These are phyloP conservation scores for Nematopogon swammerdamellus DNA, from an alignment of 2,888 invertebrate species.

Conservation along the genomic window DNA sequence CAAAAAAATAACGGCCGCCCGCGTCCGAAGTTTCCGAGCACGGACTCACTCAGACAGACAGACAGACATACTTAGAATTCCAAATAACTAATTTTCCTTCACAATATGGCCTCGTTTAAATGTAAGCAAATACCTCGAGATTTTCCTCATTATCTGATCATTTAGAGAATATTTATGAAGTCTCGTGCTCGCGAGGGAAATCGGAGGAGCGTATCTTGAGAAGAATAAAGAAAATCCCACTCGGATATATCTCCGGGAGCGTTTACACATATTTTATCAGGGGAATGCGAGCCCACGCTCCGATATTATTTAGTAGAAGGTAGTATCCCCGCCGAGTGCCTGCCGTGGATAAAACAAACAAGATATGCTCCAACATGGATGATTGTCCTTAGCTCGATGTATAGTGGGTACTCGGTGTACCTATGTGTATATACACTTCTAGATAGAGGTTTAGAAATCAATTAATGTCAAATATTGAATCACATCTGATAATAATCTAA, in stretches of 20 bases:
- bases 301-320: not conserved
- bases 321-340: not conserved
- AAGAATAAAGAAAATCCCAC: not conserved
- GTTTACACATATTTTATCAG: not conserved
- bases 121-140: not conserved
- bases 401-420: too few species aligned
- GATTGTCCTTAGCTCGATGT: too few species aligned
- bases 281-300: not conserved
- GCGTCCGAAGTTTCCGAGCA: too few species aligned
- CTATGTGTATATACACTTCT: too few species aligned
- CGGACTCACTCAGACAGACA: too few species aligned
- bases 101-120: not conserved
- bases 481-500: too few species aligned
- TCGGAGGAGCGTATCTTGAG: not conserved
- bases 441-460: too few species aligned
- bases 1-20: too few species aligned
- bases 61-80: too few species aligned
- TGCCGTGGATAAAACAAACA: not conserved
- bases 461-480: too few species aligned
- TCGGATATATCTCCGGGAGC: not conserved
- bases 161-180: not conserved
- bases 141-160: not conserved
- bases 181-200: not conserved
- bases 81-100: not conserved
- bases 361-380: too few species aligned